Evolutionary conservation across 2,888 invertebrate species (phyloP), one percentile per base, ranked within the genome.

Genomic region (Drosophila histrio): DNA sequence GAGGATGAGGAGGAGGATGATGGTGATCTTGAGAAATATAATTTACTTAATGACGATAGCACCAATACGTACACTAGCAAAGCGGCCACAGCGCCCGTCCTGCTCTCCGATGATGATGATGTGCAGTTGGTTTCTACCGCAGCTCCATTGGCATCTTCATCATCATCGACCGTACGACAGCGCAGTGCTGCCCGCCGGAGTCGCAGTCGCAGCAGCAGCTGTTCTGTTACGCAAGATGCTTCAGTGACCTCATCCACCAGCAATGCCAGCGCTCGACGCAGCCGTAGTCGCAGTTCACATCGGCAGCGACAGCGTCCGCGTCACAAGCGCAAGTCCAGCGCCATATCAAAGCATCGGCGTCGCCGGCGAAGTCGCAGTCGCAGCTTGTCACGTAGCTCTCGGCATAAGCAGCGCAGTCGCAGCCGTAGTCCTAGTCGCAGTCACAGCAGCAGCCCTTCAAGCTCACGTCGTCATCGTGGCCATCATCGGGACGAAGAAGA

Each of bases 71-170:
- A 56, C 30, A 82, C 72, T 21, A 77, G 67, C 52, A 81, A 81
- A 28, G 44, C 49, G 8, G 43, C 46, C n/a, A 26, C 47, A 13
- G 49, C 47, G 1, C 43, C 82, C 15, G 85, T 89, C 7, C 67
- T 83, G 7, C 76, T 88, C 0, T 89, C 89, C 38, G 87, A 89
- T 43, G 90, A 86, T 58, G 90, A 90, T 28, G 90, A 89, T 61
- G 89, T 90, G 21, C 82, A 90, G 59, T 8, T 89, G 34, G 76
- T 88, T 24, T 54, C 63, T 9, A 34, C 69, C 4, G 36, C 71
- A 4, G 53, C 56, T 0, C 50, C 58, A 22, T 43, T 21, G 44
- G 28, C 59, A 21, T 1, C 59, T 17, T 1, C 44, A 11, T 21
- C 44, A 2, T 6, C 22, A 5, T 7, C 50, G 11, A 57, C 64